These are phyloP conservation scores for Tenualosa ilisha DNA, from an alignment of 2,797 vertebrate genomes.

Conservation along the genomic window DNA sequence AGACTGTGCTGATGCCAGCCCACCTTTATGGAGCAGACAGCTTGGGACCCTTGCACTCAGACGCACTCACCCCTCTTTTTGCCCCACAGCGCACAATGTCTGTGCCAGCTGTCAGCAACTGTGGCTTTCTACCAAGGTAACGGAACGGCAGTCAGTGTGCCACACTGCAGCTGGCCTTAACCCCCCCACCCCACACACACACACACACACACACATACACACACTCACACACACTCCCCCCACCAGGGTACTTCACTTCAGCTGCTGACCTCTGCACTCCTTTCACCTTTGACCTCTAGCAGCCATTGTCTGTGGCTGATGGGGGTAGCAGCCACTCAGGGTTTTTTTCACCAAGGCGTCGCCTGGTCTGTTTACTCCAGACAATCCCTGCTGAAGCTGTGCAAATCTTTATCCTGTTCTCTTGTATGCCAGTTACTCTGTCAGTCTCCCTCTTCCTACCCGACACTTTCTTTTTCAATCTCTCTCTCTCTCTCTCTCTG, in stretches of 20 bases:
- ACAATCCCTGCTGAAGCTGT: neutral
- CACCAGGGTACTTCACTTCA: constrained; percentile 55
- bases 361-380: constrained; percentile 47
- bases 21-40: neutral
- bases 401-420: neutral
- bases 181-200: constrained; percentile 9
- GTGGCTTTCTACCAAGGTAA: neutral
- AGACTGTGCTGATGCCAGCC: neutral
- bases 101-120: constrained; percentile 1
- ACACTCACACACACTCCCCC: constrained; percentile 10
- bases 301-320: constrained; percentile 55
- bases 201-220: neutral
- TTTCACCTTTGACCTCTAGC: constrained; percentile 64
- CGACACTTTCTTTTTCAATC: neutral
- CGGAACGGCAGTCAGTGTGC: neutral
- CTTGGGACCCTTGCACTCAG: neutral
- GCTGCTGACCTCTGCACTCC: constrained; percentile 72
- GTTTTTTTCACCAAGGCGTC: constrained; percentile 51
- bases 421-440: neutral
- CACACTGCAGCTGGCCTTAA: neutral
- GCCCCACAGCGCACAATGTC: neutral
- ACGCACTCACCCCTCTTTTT: neutral
- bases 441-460: neutral
- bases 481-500: constrained; percentile 20
- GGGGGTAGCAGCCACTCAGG: constrained; percentile 29